These are phyloP conservation scores for Halocaridina rubra DNA, from an alignment of 2,888 invertebrate species.

Conservation along the genomic window DNA sequence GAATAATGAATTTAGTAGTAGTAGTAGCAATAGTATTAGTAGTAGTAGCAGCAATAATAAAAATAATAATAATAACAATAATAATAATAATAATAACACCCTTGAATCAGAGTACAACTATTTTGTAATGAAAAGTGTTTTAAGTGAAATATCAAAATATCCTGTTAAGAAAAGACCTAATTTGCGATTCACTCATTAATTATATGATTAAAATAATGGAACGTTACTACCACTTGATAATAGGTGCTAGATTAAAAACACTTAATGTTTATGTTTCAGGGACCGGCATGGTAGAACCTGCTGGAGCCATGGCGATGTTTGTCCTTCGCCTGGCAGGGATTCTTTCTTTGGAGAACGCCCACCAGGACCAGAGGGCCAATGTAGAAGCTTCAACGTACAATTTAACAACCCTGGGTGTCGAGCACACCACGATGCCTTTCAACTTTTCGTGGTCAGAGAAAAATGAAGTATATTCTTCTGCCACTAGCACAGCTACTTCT, in stretches of 20 bases:
- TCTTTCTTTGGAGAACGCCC: slow-evolving; percentile 51
- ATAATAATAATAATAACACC: neutral
- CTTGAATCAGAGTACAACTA: too few relatives aligned
- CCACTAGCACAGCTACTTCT: too few relatives aligned
- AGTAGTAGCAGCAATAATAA: too few relatives aligned
- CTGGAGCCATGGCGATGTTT: slow-evolving; percentile 57
- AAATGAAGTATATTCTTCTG: neutral
- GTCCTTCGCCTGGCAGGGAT: slow-evolving; percentile 51
- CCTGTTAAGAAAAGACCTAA: neutral
- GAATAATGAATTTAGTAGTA: neutral
- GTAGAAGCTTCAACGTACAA: neutral
- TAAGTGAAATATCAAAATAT: neutral
- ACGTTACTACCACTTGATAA: neutral
- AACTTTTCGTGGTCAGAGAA: neutral
- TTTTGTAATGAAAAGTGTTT: neutral
- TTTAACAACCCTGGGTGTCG: neutral
- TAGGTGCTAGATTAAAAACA: neutral
- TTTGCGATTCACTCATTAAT: too few relatives aligned
- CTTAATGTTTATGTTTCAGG: neutral
- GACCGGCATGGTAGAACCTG: slow-evolving; percentile 49
- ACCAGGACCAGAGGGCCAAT: slow-evolving; percentile 17
- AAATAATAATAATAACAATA: slow-evolving; percentile 1
- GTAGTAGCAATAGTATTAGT: too few relatives aligned
- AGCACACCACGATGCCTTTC: neutral
- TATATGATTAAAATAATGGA: neutral